Conservation (phyloP, 2,113 vertebrate species). For the Tonatia bakeri region DNA sequence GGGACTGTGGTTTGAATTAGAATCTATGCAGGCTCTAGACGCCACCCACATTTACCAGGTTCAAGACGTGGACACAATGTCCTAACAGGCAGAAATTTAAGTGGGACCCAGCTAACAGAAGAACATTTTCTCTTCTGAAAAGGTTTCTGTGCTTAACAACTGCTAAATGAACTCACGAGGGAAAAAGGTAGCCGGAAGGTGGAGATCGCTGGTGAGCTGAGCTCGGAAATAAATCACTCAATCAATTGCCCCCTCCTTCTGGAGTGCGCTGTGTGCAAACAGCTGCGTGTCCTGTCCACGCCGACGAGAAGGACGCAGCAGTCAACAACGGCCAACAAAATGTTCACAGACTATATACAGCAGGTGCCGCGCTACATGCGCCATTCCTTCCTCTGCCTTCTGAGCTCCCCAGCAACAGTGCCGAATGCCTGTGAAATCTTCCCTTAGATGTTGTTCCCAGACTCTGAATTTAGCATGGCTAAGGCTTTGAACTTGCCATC, state of each 20-base stretch:
- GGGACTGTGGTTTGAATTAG: neutral
- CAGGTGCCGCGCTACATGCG: neutral
- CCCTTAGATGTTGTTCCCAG: neutral
- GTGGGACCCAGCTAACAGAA: neutral
- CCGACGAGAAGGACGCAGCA: too few relatives aligned
- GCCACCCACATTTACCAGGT: neutral
- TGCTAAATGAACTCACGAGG: neutral
- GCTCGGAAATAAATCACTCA: neutral
- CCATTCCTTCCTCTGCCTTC: neutral
- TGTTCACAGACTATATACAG: fast-evolving
- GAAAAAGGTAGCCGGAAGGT: neutral
- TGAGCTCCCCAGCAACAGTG: neutral
- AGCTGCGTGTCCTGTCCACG: neutral
- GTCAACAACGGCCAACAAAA: neutral
- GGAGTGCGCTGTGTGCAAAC: neutral
- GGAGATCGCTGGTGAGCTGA: neutral
- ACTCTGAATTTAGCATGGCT: neutral
- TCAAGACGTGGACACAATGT: neutral
- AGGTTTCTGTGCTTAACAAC: neutral
- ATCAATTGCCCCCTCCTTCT: neutral
- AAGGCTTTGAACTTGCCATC: neutral
- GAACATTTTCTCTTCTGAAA: slow-evolving; percentile 1
- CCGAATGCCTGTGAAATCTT: neutral
- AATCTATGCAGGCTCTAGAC: neutral
- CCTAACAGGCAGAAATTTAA: neutral